Evolutionary conservation across 1,140 invertebrate genomes (phyloP).

Genomic region (Drosophila athabasca): DNA sequence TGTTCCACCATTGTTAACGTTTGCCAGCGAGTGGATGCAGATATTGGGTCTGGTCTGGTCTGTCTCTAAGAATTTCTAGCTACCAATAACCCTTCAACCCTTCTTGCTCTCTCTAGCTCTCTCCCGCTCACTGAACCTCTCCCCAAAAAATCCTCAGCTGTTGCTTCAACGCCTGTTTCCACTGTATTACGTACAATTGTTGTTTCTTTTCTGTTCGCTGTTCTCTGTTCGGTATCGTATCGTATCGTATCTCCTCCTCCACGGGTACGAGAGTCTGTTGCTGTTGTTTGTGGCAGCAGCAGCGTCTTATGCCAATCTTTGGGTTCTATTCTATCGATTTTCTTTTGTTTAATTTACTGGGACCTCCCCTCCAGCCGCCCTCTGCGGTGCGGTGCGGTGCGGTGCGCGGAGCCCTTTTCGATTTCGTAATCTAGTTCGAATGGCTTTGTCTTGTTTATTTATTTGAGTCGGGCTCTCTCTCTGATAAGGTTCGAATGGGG

Average conservation of each 20-base stretch:
- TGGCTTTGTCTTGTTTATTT: no score
- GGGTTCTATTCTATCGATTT: slow-evolving; percentile 57
- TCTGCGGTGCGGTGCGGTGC: not conserved
- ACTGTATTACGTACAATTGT: slow-evolving; percentile 16
- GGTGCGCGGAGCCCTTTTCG: slow-evolving; percentile 24
- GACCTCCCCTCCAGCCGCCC: no score
- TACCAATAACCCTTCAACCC: slow-evolving; percentile 20
- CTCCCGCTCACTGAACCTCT: no score
- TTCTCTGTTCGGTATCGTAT: not conserved
- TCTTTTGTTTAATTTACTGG: slow-evolving; percentile 44
- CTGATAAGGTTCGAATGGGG: no score
- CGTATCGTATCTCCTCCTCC: not conserved
- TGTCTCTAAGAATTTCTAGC: not conserved
- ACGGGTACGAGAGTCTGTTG: no score
- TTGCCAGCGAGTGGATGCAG: slow-evolving; percentile 1
- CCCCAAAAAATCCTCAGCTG: slow-evolving; percentile 9
- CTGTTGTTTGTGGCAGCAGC: slow-evolving; percentile 3
- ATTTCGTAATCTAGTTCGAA: slow-evolving; percentile 1
- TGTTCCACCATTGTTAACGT: slow-evolving; percentile 60
- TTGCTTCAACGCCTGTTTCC: slow-evolving; percentile 26
- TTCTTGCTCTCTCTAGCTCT: slow-evolving; percentile 5
- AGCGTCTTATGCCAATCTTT: slow-evolving; percentile 53
- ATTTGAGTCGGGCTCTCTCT: no score
- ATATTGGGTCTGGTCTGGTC: not conserved
- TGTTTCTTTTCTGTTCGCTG: not conserved